Evolutionary conservation across 1,140 invertebrate species (phyloP), one percentile per base, ranked within the genome.

Genomic region (Drosophila pallidifrons): DNA sequence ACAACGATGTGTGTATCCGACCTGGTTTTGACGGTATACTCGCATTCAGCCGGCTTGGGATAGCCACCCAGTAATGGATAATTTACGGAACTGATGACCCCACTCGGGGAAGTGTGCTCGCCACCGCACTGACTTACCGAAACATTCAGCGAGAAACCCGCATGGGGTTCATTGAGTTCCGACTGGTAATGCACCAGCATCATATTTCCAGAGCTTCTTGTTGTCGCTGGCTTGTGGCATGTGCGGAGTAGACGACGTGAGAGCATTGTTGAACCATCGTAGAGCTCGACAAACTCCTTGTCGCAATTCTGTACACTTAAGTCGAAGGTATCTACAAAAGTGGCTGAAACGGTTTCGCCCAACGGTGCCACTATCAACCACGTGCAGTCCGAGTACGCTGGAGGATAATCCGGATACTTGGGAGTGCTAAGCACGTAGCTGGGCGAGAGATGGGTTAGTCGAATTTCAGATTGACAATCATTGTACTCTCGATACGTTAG

Each of bases 101-200:
- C 88, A 5, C 2, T 5, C 0, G 0, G 2, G 0, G 1, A 25
- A 1, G 41, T 83, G 30, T 95, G 86, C 25, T 94, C 94, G 13
- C 95, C 95, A 20, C 95, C 94, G 85, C 95, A 95, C 6, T 49
- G 79, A 94, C 95, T 95, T 35, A 96, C 94, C 13, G 94, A 94
- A 1, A 96, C 91, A 49, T 94, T 94, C 0, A 97, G 96, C 91
- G 95, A 95, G 86, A 98, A 98, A 5, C 97, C 97, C 92, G 96
- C 95, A 46, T 94, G 94, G 0, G 96, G 96, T 52, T 96, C 94
- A 6, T 93, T 65, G 0, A 95, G 75, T 63, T 95, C 93, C 0
- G 96, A 97, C 45, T 94, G 95, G 91, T 95, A 98, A 77, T 95
- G 95, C 6, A 98, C 92, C 65, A 95, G 95, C n/a, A 98, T 76